phyloP scores from a whole-genome alignment of 1,140 invertebrate genomes.

The Chrysomallon squamiferum region DNA sequence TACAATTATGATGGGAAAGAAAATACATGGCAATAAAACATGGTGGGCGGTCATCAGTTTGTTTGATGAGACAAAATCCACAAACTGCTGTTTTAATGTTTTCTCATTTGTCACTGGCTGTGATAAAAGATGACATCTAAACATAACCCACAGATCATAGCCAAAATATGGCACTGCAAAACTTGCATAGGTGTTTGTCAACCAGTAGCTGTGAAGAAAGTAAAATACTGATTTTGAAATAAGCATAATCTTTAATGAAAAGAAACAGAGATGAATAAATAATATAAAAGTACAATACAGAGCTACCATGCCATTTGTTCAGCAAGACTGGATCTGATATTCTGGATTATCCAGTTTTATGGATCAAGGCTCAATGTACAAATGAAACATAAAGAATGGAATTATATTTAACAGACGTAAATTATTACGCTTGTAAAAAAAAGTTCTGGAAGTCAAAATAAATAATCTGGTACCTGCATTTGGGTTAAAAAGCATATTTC shows the following conservation, averaged over 20 bases:
- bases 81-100: constrained; percentile 41
- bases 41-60: constrained; percentile 77
- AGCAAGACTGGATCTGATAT: neutral
- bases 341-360: neutral
- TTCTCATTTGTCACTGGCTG: constrained; percentile 27
- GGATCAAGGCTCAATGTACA: neutral
- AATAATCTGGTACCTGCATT: too few species aligned
- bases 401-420: too few species aligned
- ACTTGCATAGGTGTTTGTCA: constrained; percentile 77
- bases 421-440: too few species aligned
- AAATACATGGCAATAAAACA: constrained; percentile 67
- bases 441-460: too few species aligned
- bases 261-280: neutral
- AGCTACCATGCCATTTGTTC: neutral
- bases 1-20: constrained; percentile 46
- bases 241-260: neutral
- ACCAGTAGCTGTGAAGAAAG: constrained; percentile 67
- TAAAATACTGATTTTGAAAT: neutral
- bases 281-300: neutral
- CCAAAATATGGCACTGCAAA: constrained; percentile 80
- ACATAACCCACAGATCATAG: constrained; percentile 74
- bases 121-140: constrained; percentile 38
- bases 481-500: too few species aligned
- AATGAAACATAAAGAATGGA: too few species aligned
- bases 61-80: constrained; percentile 68